Percentiles rank a stretch among this genome's conserved stretches.
Conservation (phyloP, 2,113 vertebrate genomes). For the Saimiri boliviensis region DNA sequence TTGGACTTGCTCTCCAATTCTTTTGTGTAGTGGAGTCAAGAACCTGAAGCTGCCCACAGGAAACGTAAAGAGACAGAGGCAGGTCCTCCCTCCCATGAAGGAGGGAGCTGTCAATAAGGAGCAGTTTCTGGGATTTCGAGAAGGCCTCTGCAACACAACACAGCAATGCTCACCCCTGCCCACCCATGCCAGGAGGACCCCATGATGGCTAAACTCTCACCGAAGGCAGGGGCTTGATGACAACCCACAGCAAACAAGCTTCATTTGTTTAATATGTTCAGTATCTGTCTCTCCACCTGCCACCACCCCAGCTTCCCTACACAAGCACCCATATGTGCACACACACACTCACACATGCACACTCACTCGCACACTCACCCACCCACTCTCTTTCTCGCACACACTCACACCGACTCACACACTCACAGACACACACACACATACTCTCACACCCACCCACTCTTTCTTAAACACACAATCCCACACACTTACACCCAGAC, state of each 20-base stretch:
- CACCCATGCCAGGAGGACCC: neutral
- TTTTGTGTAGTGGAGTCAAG: too few relatives aligned
- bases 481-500: too few relatives aligned
- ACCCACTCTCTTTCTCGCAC: too few relatives aligned
- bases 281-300: too few relatives aligned
- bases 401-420: neutral
- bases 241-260: neutral
- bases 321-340: neutral
- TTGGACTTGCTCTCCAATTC: too few relatives aligned
- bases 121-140: neutral
- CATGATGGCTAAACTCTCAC: too few relatives aligned
- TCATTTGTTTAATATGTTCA: neutral
- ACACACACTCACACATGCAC: neutral
- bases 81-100: neutral
- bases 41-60: too few relatives aligned
- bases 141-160: too few relatives aligned
- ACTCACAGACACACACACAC: neutral
- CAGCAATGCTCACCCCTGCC: neutral
- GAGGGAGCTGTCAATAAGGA: neutral
- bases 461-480: too few relatives aligned
- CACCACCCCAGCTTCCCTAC: rapidly evolving
- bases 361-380: too few relatives aligned
- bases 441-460: too few relatives aligned
- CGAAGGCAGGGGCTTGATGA: neutral
- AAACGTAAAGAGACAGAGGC: neutral